Percentiles rank a stretch among this genome's conserved stretches.
Evolutionary conservation across 2,113 vertebrate species (phyloP).

Genomic region (Triplophysa rosa): DNA sequence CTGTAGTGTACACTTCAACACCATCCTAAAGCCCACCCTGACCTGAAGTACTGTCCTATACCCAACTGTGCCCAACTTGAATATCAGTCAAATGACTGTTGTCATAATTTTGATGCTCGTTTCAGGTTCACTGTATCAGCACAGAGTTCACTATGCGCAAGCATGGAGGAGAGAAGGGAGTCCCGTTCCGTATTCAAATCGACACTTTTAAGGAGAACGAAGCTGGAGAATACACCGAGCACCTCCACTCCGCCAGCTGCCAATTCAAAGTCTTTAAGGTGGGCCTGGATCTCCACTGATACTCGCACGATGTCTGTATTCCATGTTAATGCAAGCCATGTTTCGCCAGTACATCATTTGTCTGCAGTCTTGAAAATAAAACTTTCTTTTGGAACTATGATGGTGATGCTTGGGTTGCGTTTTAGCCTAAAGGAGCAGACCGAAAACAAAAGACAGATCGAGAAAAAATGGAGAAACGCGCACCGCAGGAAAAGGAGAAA

Average conservation of each 20-base stretch:
- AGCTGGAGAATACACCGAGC: slow-evolving; percentile 90
- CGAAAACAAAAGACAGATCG: slow-evolving; percentile 96
- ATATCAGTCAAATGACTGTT: background rate
- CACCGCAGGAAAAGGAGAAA: slow-evolving; percentile 95
- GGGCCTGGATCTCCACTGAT: slow-evolving; percentile 27
- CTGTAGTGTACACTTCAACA: too few relatives aligned
- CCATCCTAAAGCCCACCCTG: too few relatives aligned
- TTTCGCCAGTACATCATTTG: background rate
- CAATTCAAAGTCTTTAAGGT: slow-evolving; percentile 99
- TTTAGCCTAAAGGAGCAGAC: slow-evolving; percentile 96
- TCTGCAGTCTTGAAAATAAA: background rate
- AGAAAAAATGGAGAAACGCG: slow-evolving; percentile 98
- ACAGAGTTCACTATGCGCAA: slow-evolving; percentile 99
- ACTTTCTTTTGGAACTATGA: background rate
- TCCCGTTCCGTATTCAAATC: slow-evolving; percentile 95
- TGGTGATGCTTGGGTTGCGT: background rate
- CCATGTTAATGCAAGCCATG: background rate
- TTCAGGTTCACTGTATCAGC: slow-evolving; percentile 96
- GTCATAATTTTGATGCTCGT: slow-evolving; percentile 18
- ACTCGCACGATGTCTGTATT: background rate
- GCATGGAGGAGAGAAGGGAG: slow-evolving; percentile 95
- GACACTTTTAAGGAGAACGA: slow-evolving; percentile 95
- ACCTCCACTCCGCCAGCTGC: slow-evolving; percentile 96
- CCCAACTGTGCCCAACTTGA: too few relatives aligned
- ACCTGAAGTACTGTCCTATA: too few relatives aligned